phyloP scores from a whole-genome alignment of 1,140 invertebrate species.

The Rhopalosiphum padi region DNA sequence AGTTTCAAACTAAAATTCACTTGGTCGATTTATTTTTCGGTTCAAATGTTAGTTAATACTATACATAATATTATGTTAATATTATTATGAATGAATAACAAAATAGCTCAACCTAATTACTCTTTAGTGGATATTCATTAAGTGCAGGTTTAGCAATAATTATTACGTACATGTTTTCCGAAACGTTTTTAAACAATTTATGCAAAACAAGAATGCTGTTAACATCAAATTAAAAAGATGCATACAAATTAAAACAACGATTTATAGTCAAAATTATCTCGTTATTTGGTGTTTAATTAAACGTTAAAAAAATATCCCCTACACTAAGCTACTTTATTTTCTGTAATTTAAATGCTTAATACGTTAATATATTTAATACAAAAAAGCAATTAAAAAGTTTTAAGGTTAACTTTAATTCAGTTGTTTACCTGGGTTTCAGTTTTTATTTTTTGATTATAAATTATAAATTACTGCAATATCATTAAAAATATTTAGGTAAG shows the following conservation, averaged over 20 bases:
- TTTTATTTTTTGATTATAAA: neutral
- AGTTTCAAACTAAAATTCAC: neutral
- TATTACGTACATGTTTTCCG: neutral
- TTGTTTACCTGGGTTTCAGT: slow-evolving; percentile 14
- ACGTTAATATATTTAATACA: slow-evolving; percentile 16
- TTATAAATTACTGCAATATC: neutral
- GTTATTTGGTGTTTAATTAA: slow-evolving; percentile 31
- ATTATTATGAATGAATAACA: neutral
- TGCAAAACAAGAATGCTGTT: slow-evolving; percentile 18
- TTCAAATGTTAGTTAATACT: neutral
- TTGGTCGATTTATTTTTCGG: neutral
- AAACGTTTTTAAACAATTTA: slow-evolving; percentile 4
- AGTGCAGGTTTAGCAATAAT: neutral
- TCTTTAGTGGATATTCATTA: slow-evolving; percentile 10
- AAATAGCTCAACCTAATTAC: slow-evolving; percentile 2
- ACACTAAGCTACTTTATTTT: slow-evolving; percentile 28
- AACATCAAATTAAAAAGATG: slow-evolving; percentile 2
- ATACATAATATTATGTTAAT: neutral
- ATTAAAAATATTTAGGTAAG: slow-evolving; percentile 15
- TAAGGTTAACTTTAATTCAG: neutral
- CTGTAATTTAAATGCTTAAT: slow-evolving; percentile 18
- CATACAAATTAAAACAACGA: slow-evolving; percentile 12
- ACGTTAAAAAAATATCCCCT: neutral
- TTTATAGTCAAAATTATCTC: slow-evolving; percentile 26
- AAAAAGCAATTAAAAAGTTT: slow-evolving; percentile 38